phyloP scores from a whole-genome alignment of 1,140 invertebrate genomes.

The Zaprionus tsacasi region DNA sequence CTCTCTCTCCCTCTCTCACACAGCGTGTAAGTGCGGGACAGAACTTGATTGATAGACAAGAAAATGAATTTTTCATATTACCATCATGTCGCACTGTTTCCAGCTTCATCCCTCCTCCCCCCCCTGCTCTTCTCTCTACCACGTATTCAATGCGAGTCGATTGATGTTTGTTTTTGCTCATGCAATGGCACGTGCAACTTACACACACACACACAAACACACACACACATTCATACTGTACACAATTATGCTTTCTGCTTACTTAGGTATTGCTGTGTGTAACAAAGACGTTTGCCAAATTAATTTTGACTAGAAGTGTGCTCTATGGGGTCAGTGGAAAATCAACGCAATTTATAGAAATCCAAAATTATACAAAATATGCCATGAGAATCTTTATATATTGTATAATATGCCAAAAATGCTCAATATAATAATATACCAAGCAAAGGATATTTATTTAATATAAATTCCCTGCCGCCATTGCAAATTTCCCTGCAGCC shows the following conservation, averaged over 20 bases:
- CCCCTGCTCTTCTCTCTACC: neutral
- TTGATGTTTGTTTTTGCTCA: slow-evolving; percentile 42
- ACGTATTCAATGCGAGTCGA: slow-evolving; percentile 10
- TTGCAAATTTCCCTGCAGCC: neutral
- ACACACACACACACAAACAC: slow-evolving; percentile 13
- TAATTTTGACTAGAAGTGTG: slow-evolving; percentile 49
- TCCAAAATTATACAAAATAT: no score
- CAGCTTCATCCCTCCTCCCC: neutral
- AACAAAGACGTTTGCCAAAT: slow-evolving; percentile 66
- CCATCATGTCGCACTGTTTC: neutral
- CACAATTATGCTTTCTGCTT: slow-evolving; percentile 50
- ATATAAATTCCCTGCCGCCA: neutral
- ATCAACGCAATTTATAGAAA: neutral
- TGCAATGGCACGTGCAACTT: slow-evolving; percentile 57
- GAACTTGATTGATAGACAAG: slow-evolving; percentile 66
- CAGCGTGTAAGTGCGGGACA: slow-evolving; percentile 6
- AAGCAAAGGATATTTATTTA: neutral
- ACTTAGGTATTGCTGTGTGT: slow-evolving; percentile 41
- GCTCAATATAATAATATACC: neutral
- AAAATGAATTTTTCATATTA: slow-evolving; percentile 74
- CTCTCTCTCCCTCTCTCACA: neutral
- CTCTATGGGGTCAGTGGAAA: slow-evolving; percentile 11
- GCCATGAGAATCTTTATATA: no score
- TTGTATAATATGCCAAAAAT: no score
- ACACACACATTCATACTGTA: slow-evolving; percentile 3